Evolutionary conservation across 2,113 vertebrate species (phyloP), one percentile per base, ranked within the genome.

Genomic region (Taurulus bubalis): DNA sequence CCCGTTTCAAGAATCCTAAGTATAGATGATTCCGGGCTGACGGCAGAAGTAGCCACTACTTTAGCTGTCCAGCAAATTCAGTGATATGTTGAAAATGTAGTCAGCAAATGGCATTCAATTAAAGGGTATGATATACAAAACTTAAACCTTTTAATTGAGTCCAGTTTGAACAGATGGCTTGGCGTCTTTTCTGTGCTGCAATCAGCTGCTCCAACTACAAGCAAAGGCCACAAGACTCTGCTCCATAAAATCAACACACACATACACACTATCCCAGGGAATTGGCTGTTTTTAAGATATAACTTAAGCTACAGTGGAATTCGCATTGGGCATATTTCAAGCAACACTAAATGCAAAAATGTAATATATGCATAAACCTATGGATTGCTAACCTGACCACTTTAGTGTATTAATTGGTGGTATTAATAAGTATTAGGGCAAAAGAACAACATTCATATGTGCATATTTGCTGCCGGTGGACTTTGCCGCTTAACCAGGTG

Each of bases 1-100:
- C 58, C 62, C 40, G 4, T 84, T 74, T 80, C 32, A 88, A 68
- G 32, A 77, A 84, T 77, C 51, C 20, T 28, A 65, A 47, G 26
- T 75, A 64, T 1, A 67, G 45, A 63, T 6, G 4, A 55, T 38
- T 40, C 30, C 24, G n/a, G 22, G n/a, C 40, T 63, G 45, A 47
- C 16, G 59, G 47, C 66, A 22, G 24, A 62, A 18, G 42, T 2
- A 26, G 53, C 32, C n/a, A 11, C 28, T 28, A n/a, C 53, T 56
- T 0, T 56, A 56, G 15, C n/a, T 10, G 11, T n/a, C 20, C 4
- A 67, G 18, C 60, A 75, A 11, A 75, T 28, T 9, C 8, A 1
- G 3, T 47, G 20, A 47, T 7, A 12, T 26, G 40, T 36, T 34
- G 10, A 49, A 58, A 28, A 69, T 69, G 20, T 40, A 26, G 3